These are phyloP conservation scores for Globodera rostochiensis DNA, from an alignment of 1,140 invertebrate genomes.

Conservation along the genomic window DNA sequence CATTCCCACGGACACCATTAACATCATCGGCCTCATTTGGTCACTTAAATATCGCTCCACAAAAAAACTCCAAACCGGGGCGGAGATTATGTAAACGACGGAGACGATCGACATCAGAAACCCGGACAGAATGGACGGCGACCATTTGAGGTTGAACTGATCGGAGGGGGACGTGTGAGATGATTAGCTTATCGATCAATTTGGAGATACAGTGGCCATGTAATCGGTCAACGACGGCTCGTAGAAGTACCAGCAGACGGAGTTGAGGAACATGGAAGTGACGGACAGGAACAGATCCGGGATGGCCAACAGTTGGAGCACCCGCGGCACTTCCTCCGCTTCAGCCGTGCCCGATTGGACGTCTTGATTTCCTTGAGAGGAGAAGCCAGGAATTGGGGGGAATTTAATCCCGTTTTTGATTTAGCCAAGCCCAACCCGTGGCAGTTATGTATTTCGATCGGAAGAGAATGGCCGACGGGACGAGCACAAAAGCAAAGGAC, in stretches of 20 bases:
- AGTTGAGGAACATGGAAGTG: slow-evolving; percentile 13
- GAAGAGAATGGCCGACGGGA: background rate
- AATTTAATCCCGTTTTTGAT: too few species aligned
- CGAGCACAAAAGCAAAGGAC: background rate
- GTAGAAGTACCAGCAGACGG: slow-evolving; percentile 21
- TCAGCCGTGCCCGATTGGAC: background rate
- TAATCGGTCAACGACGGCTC: slow-evolving; percentile 16
- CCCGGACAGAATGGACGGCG: slow-evolving; percentile 8
- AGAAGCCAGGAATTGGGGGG: too few species aligned
- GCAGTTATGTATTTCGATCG: background rate
- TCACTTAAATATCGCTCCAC: slow-evolving; percentile 13
- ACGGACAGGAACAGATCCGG: slow-evolving; percentile 20
- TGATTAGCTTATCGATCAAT: background rate
- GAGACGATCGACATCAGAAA: slow-evolving; percentile 1
- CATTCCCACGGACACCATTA: background rate
- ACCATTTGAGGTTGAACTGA: slow-evolving; percentile 10
- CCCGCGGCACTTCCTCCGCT: slow-evolving; percentile 3
- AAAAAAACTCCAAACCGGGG: slow-evolving; percentile 5
- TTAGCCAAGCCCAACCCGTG: background rate
- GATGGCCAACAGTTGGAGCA: slow-evolving; percentile 6
- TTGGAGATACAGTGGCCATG: background rate
- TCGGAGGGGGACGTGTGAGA: background rate
- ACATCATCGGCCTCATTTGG: background rate
- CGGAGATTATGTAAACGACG: slow-evolving; percentile 6
- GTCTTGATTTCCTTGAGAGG: background rate